Evolutionary conservation across 2,113 vertebrate species (phyloP), one percentile per base, ranked within the genome.

Genomic region (Anolis carolinensis): DNA sequence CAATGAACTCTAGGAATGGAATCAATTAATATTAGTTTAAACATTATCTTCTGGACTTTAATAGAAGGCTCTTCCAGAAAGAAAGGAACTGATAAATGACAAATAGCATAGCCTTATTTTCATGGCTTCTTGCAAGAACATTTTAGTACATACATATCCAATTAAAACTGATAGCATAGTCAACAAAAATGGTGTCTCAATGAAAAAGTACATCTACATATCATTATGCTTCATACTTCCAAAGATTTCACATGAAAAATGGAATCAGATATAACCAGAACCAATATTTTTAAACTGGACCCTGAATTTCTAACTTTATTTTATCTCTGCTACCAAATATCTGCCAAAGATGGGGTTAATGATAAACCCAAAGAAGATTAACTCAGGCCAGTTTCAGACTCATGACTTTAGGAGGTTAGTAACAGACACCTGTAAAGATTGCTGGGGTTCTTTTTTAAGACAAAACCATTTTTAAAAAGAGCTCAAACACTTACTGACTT

Each of bases 1-100:
- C 94, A 95, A 89, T 93, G 95, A 95, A 96, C 92, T 94, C 91
- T 87, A 90, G 91, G 94, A 91, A 96, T 97, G 96, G 96, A 96
- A 97, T 94, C 96, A 96, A 96, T 96, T 97, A 97, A 93, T 94
- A 95, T 96, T 96, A 96, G 95, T 95, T 95, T 96, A 95, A 96
- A 95, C 94, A 93, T 96, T 95, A 95, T 96, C 96, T 97, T 95
- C 94, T 97, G 96, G 93, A 88, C 89, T 94, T 97, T 96, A 97
- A 95, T 90, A 94, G 93, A 92, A 95, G 93, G 95, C 95, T 96
- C 92, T 96, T 96, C 95, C 95, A 93, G 93, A 59, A 92, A 96
- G 95, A 92, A 88, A 90, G 92, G 88, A 82, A 91, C 92, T 94
- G 92, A 94, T 95, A 95, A 95, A 95, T 93, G 94, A 94, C 92